Conservation (phyloP, 1,140 invertebrate species). For the Heliconius eleuchia region DNA sequence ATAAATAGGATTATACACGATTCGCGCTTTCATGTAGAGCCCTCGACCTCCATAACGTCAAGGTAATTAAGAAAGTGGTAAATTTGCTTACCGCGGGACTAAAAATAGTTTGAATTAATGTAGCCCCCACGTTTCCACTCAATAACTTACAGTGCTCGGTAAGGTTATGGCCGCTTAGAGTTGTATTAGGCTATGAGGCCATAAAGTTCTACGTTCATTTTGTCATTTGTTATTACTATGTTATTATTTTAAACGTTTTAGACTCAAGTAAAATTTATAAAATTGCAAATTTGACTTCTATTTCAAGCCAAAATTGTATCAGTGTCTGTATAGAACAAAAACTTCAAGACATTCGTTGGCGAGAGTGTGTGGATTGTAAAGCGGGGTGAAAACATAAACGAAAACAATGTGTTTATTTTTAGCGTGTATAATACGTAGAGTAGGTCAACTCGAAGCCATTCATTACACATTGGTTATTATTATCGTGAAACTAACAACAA, state of each 20-base stretch:
- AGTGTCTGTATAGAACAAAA: not conserved
- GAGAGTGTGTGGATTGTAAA: not conserved
- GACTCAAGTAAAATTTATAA: too few relatives aligned
- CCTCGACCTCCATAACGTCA: conserved; percentile 17
- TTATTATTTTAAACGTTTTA: too few relatives aligned
- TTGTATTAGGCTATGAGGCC: not conserved
- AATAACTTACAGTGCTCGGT: conserved; percentile 19
- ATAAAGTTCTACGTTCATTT: not conserved
- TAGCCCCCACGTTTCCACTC: conserved; percentile 22
- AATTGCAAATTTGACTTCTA: too few relatives aligned
- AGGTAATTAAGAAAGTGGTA: conserved; percentile 46
- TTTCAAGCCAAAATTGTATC: too few relatives aligned
- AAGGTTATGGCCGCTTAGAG: conserved; percentile 13
- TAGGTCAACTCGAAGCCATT: conserved; percentile 39
- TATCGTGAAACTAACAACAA: conserved; percentile 10
- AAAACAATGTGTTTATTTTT: conserved; percentile 45
- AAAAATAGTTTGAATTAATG: conserved; percentile 47
- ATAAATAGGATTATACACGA: conserved; percentile 3
- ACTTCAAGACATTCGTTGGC: not conserved
- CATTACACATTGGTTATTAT: conserved; percentile 26
- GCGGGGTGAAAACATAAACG: conserved; percentile 16
- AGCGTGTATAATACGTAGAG: conserved; percentile 19
- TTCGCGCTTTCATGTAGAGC: conserved; percentile 19
- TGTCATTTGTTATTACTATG: too few relatives aligned
- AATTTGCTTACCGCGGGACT: conserved; percentile 41